Base-by-base conservation (phyloP, 2,113 vertebrate genomes). In the Vidua chalybeata region DNA sequence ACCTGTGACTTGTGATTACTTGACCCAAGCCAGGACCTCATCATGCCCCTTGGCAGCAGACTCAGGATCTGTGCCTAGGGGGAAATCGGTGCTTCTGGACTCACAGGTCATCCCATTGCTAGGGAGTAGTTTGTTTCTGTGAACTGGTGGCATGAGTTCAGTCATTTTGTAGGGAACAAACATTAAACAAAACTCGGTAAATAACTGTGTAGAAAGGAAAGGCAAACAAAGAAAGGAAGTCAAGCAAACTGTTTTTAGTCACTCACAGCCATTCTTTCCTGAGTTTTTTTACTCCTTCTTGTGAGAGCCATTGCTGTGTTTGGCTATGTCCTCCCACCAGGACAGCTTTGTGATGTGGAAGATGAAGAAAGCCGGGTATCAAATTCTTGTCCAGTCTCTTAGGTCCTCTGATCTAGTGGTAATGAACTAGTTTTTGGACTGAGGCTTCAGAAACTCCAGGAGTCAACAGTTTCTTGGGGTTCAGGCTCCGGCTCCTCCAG, bases 61-160 rank as follows among this genome's bases (percentile, higher is more conserved):
- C 35, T 73, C 0, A 0, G 30, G 15, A 43, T 71, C 2, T 1
- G 15, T 49, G 15, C 55, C 39, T 35, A 11, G 9, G 15, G 27
- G 30, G 13, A 31, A 79, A 59, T 16, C 18, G 6, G 10, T 90
- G 39, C 39, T 73, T 67, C 49, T 87, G 68, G 33, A 56, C 58
- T 21, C 43, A 49, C 52, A 82, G 7, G 22, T 95, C 33, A 48
- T 61, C 41, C 49, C 13, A 5, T 67, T 84, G 24, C 21, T 61
- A 28, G 7, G 33, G 28, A 67, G 15, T 10, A 22, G 11, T 43
- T 85, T 62, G 6, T 55, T 93, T 77, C 51, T 68, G 71, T 68
- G 49, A 78, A 24, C 3, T 82, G 62, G 26, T 63, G 48, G 30
- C 24, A 31, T 21, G 17, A 37, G 8, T 30, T 67, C 8, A 7